These are phyloP conservation scores for Potorous gilbertii DNA, from an alignment of 2,797 vertebrate genomes.

Conservation along the genomic window DNA sequence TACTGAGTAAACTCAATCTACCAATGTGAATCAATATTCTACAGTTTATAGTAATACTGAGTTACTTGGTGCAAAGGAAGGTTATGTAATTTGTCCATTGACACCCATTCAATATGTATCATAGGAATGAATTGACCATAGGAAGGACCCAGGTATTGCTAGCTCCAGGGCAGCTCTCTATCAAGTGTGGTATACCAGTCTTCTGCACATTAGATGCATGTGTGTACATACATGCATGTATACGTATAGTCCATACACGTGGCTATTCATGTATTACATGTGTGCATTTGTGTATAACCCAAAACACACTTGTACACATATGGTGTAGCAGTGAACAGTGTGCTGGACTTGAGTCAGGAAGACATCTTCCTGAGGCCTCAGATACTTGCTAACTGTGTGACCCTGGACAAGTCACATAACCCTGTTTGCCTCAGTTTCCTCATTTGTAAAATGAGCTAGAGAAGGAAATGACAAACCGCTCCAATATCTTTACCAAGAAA, in stretches of 20 bases:
- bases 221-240: background rate
- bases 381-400: background rate
- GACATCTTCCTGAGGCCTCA: background rate
- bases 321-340: background rate
- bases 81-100: background rate
- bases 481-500: background rate
- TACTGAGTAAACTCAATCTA: background rate
- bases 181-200: background rate
- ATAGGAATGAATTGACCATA: background rate
- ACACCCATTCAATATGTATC: background rate
- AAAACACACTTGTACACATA: background rate
- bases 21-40: background rate
- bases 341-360: background rate
- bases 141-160: background rate
- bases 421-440: background rate
- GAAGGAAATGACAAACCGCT: background rate
- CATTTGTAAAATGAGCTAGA: background rate
- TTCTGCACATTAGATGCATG: background rate
- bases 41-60: background rate
- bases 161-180: background rate
- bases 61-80: background rate
- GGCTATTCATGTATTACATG: background rate
- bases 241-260: rapidly evolving
- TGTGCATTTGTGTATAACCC: too few species aligned
- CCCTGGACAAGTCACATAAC: background rate